Evolutionary conservation across 1,140 invertebrate species (phyloP), one percentile per base, ranked within the genome.

Genomic region (Anastrepha obliqua): DNA sequence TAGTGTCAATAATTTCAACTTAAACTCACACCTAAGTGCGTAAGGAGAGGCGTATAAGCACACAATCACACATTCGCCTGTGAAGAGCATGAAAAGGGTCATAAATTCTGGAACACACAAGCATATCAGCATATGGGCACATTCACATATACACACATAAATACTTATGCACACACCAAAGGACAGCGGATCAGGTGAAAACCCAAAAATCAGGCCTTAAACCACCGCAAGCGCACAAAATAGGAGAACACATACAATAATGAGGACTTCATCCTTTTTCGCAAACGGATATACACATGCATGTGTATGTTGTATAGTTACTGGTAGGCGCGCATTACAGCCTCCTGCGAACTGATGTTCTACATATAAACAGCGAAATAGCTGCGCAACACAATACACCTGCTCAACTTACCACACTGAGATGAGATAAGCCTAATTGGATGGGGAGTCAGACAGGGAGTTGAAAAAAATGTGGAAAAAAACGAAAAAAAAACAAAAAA

Each of bases 391-490:
- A 8, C 74, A 58, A 81, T 15, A 81, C 74, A 81, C 74, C 74
- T 81, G 74, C 74, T 58, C 74, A 81, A 81, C 47, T 81, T 81
- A 29, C 74, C 47, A 55, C 74, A 55, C 15, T 20, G 47, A 74
- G 15, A 74, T 81, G 74, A 51, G 74, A 81, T 81, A 81, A 81
- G 74, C 42, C 74, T 81, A 81, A 81, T 81, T 81, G 74, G 47
- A 81, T 55, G 51, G 67, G 11, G 74, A 55, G 47, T 58, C 15
- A 81, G 74, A 29, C 74, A 47, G 51, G 11, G 55, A 81, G 55
- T 29, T 39, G 64, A 39, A 20, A 13, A 67, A 74, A 44, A 47
- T 6, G 20, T 20, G 47, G 2, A 74, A 44, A 74, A 13, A 81
- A n/a, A 78, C 17, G 3, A 78, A 51, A 51, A 55, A n/a, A 44